Conservation (phyloP, 37 sponge, comb jelly and placozoan genomes). For the Geodia barretti region DNA sequence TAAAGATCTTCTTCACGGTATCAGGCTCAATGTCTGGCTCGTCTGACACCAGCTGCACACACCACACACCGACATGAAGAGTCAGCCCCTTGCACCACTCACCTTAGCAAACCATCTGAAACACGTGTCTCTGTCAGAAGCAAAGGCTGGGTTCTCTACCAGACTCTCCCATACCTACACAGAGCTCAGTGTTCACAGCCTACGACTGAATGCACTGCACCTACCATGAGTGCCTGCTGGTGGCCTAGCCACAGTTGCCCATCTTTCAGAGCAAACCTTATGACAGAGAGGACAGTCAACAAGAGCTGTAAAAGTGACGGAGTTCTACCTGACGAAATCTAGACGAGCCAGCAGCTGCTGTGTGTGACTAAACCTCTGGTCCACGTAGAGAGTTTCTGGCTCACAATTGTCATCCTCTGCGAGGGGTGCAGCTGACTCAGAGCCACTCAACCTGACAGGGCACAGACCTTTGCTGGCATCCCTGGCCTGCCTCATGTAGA, state of each 20-base stretch:
- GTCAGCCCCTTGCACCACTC: not conserved
- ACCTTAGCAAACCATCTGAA: slow-evolving; percentile 95
- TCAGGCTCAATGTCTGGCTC: slow-evolving; percentile 91
- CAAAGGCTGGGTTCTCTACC: slow-evolving; percentile 71
- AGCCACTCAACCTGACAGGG: too few relatives aligned
- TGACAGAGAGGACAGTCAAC: not conserved
- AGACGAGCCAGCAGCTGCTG: slow-evolving; percentile 67
- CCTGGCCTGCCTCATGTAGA: slow-evolving; percentile 63
- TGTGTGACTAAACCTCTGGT: slow-evolving; percentile 65
- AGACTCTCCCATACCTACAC: slow-evolving; percentile 82
- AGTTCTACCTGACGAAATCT: slow-evolving; percentile 66
- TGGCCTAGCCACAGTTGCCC: slow-evolving; percentile 86
- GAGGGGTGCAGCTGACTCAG: too few relatives aligned
- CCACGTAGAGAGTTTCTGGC: slow-evolving; percentile 67
- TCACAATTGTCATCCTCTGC: slow-evolving; percentile 33
- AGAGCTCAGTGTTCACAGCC: not conserved
- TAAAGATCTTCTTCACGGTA: slow-evolving; percentile 70
- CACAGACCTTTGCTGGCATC: slow-evolving; percentile 50
- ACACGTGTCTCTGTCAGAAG: slow-evolving; percentile 79
- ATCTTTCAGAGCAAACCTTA: slow-evolving; percentile 84
- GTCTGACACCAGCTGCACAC: slow-evolving; percentile 75
- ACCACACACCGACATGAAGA: not conserved
- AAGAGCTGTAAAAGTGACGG: not conserved
- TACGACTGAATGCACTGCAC: not conserved
- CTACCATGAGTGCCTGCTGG: slow-evolving; percentile 69